Conservation (phyloP, 2,797 vertebrate genomes). For the Microctenopoma steveboyesi region DNA sequence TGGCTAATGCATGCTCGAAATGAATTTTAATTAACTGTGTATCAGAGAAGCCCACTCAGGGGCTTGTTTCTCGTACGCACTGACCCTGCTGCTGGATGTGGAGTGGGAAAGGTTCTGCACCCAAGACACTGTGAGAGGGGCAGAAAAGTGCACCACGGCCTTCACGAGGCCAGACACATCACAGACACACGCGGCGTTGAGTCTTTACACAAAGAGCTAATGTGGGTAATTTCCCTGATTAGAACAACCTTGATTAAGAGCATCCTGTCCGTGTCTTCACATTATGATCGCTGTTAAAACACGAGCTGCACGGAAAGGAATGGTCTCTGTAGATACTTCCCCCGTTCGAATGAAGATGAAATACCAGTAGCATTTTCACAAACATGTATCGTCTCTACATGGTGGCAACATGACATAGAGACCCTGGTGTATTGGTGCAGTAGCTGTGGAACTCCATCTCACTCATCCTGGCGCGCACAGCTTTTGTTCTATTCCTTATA, state of each 20-base stretch:
- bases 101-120: constrained; percentile 64
- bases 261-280: constrained; percentile 30
- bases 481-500: constrained; percentile 42
- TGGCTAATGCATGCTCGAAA: constrained; percentile 85
- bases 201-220: constrained; percentile 62
- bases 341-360: constrained; percentile 15
- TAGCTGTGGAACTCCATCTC: constrained; percentile 31
- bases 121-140: constrained; percentile 58
- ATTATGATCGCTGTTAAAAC: constrained; percentile 32
- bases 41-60: constrained; percentile 77
- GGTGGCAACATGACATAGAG: background rate
- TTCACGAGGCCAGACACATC: constrained; percentile 34
- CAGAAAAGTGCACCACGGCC: constrained; percentile 44
- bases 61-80: constrained; percentile 74
- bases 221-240: constrained; percentile 63
- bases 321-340: constrained; percentile 10
- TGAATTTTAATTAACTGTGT: constrained; percentile 86
- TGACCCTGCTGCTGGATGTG: constrained; percentile 70
- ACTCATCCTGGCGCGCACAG: constrained; percentile 15
- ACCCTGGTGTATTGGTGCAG: constrained; percentile 5
- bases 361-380: constrained; percentile 9
- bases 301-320: constrained; percentile 14
- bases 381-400: constrained; percentile 13
- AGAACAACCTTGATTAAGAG: constrained; percentile 52
- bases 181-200: constrained; percentile 36